phyloP scores from a whole-genome alignment of 2,888 invertebrate species.

The Dione juno region DNA sequence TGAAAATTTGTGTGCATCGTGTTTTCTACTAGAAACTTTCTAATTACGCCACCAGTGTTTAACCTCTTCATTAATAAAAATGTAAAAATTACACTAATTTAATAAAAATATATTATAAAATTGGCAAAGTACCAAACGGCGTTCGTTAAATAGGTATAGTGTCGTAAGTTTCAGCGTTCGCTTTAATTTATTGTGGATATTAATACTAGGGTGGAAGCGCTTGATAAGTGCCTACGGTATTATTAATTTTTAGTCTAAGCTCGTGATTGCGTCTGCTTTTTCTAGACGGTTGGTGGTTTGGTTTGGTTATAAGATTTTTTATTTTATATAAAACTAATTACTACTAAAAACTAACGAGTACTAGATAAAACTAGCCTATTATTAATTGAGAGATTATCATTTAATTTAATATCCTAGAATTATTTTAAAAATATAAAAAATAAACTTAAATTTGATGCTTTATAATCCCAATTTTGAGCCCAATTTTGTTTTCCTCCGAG shows the following conservation, averaged over 20 bases:
- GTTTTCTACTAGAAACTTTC: neutral
- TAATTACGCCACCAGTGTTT: neutral
- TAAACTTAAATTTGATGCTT: too few species aligned
- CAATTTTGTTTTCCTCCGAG: too few species aligned
- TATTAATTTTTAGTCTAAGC: neutral
- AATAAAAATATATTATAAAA: conserved; percentile 27
- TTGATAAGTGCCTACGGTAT: conserved; percentile 18
- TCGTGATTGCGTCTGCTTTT: neutral
- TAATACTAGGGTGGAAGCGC: conserved; percentile 28
- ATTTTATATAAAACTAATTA: too few species aligned
- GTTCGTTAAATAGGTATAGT: conserved; percentile 24
- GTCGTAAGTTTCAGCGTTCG: conserved; percentile 30
- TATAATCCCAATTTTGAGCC: too few species aligned
- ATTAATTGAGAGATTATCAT: too few species aligned
- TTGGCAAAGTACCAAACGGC: conserved; percentile 31
- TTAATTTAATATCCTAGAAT: too few species aligned
- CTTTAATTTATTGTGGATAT: conserved; percentile 38
- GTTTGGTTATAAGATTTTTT: neutral
- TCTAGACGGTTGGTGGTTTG: neutral
- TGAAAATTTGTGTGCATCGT: neutral
- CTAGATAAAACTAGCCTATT: neutral
- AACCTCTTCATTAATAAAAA: neutral
- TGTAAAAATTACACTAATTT: neutral
- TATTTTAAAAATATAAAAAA: too few species aligned
- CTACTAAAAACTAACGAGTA: neutral